Evolutionary conservation across 2,113 vertebrate genomes (phyloP), one percentile per base, ranked within the genome.

Genomic region (Oceanodroma tethys): DNA sequence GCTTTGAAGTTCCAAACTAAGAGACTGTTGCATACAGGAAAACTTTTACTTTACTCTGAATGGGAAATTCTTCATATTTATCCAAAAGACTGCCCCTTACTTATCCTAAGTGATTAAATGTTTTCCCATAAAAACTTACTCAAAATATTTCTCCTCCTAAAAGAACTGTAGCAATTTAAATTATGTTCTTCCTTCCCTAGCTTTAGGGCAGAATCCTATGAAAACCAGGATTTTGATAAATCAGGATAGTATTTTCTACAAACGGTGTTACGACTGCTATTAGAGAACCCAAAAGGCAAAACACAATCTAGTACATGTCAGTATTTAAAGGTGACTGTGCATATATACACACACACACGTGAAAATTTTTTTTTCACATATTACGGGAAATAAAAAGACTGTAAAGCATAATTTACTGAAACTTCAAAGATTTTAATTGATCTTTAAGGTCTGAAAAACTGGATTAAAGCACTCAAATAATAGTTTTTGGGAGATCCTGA

Each of bases 331-430:
- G 40, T 72, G 25, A 55, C 17, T 43, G 13, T 73, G 32, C 21
- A n/a, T 10, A 50, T 9, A 70, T 5, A 70, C 40, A 63, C 55
- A 32, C 9, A 43, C 1, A 48, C 3, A 45, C 1, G 4, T n/a
- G n/a, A n/a, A n/a, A n/a, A n/a, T n/a, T n/a, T n/a, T 38, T 78
- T 78, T n/a, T 86, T 13, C 4, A 56, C 0, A 0, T 67, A 63
- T 40, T 55, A 63, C n/a, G 81, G 22, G 26, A 81, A 82, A 86
- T 62, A 42, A 68, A 63, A 75, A 38, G 16, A 45, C 11, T 29
- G 27, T 40, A 78, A 91, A 71, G 34, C 27, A 74, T 8, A 59
- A 47, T 11, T 73, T 26, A n/a, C 21, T 75, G 40, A 72, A 53
- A 63, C 52, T 56, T 48, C 43, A 67, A 43, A 88, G 18, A 21